These are phyloP conservation scores for Spea hammondii DNA, from an alignment of 2,797 vertebrate species.

Conservation along the genomic window DNA sequence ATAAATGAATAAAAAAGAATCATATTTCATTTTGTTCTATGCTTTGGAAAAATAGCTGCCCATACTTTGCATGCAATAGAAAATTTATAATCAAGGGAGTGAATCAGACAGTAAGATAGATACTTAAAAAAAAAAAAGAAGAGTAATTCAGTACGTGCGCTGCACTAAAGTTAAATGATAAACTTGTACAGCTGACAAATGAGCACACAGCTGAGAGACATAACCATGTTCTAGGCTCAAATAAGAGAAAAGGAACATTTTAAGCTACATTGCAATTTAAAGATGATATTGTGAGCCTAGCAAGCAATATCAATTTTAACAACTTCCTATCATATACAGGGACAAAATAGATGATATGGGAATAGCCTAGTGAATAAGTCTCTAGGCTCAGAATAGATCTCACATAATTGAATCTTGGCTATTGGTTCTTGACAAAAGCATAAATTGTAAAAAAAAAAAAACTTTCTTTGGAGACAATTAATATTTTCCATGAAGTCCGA, in stretches of 20 bases:
- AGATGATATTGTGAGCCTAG: slow-evolving; percentile 51
- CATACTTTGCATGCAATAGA: slow-evolving; percentile 35
- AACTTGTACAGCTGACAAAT: slow-evolving; percentile 49
- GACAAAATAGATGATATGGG: slow-evolving; percentile 49
- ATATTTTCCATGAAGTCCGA: slow-evolving; percentile 44
- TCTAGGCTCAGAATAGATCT: slow-evolving; percentile 47
- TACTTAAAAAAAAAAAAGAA: slow-evolving; percentile 2
- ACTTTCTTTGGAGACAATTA: slow-evolving; percentile 39
- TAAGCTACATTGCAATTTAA: slow-evolving; percentile 52
- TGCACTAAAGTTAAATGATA: slow-evolving; percentile 47
- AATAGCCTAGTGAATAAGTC: slow-evolving; percentile 47
- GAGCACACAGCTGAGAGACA: slow-evolving; percentile 38
- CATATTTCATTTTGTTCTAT: slow-evolving; percentile 13
- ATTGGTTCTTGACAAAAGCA: slow-evolving; percentile 50
- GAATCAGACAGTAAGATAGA: slow-evolving; percentile 23
- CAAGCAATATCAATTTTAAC: slow-evolving; percentile 51
- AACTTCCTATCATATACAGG: slow-evolving; percentile 48
- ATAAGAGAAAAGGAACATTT: slow-evolving; percentile 50
- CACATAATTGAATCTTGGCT: slow-evolving; percentile 48
- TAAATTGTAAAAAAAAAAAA: slow-evolving; percentile 37
- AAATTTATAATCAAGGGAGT: slow-evolving; percentile 35
- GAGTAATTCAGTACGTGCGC: slow-evolving; percentile 37
- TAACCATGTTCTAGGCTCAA: slow-evolving; percentile 37
- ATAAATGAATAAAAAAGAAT: slow-evolving; percentile 13
- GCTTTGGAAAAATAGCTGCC: slow-evolving; percentile 8